Conservation (phyloP, 2,113 vertebrate species). For the Heterotilapia buettikoferi region DNA sequence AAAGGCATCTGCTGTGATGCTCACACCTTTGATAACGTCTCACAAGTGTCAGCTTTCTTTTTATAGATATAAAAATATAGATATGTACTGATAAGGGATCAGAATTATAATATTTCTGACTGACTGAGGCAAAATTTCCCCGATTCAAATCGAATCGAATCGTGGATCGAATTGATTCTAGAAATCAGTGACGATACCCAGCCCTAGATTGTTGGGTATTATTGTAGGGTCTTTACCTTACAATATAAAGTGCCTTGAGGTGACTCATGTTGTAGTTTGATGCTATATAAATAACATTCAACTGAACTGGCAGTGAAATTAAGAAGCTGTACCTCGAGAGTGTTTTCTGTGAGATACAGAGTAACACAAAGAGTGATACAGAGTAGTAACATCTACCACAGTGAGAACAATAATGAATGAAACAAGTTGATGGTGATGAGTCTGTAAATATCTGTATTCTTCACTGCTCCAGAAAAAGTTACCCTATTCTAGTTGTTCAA, state of each 20-base stretch:
- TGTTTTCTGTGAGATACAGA: not conserved
- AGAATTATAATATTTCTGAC: not conserved
- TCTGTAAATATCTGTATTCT: not conserved
- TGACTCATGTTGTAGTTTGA: not conserved
- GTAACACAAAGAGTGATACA: not conserved
- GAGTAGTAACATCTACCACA: not conserved
- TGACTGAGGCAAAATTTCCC: not conserved
- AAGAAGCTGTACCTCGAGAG: not conserved
- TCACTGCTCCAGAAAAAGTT: not conserved
- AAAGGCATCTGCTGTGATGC: fast-evolving
- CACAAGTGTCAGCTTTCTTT: not conserved
- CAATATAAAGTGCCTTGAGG: not conserved
- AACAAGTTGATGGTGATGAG: not conserved
- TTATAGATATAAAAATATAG: not conserved
- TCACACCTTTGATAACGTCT: not conserved
- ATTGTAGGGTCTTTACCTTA: not conserved
- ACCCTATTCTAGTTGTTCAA: not conserved
- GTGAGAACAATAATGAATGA: not conserved
- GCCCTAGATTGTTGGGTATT: not conserved
- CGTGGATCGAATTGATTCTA: not conserved
- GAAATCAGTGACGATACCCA: not conserved
- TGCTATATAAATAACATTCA: not conserved
- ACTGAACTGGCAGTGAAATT: not conserved
- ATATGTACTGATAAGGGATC: not conserved
- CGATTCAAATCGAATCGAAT: not conserved